Base-by-base conservation (phyloP, 2,888 invertebrate species). In the Pteria penguin region DNA sequence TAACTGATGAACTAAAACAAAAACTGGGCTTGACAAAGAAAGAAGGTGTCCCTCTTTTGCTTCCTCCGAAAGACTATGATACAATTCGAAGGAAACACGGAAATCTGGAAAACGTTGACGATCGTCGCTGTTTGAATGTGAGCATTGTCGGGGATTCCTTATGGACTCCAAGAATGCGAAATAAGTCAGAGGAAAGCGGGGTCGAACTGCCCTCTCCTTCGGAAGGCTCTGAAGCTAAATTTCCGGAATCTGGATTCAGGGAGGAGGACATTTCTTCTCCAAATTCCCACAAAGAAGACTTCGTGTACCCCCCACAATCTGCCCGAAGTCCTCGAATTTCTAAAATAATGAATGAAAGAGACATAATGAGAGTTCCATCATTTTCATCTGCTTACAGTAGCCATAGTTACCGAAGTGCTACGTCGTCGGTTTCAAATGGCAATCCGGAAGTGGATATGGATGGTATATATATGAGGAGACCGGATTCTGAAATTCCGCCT, bases 31-130 rank as follows among this genome's bases (percentile, higher is more conserved):
- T 86, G 32, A 67, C 75, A 8, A 79, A 83, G 52, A 82, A 84
- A 54, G 83, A 85, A 36, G 83, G 87, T 3, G 87, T 87, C 4
- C 97, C 97, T 0, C 95, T 98, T 69, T 94, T 98, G 27, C 93
- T 98, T 78, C 98, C 98, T 0, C 98, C 98, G 0, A 94, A 97
- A 32, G 98, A 98, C 92, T 98, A 98, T 93, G 98, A 98, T 92
- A 97, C 97, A 27, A 82, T 88, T 27, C 84, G 85, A 26, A 72
- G 87, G 68, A 82, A 84, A 2, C 86, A 95, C 79, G 96, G 96
- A 5, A 96, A 96, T 90, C 92, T 96, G 65, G 94, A 94, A 0
- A 81, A 86, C n/a, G 80, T 84, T 24, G 81, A 83, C 22, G 73
- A 75, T 66, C 67, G 88, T 4, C 82, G 86, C 45, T 86, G 87